Conservation (phyloP, 2,797 vertebrate genomes). For the Fistularia commersonii region DNA sequence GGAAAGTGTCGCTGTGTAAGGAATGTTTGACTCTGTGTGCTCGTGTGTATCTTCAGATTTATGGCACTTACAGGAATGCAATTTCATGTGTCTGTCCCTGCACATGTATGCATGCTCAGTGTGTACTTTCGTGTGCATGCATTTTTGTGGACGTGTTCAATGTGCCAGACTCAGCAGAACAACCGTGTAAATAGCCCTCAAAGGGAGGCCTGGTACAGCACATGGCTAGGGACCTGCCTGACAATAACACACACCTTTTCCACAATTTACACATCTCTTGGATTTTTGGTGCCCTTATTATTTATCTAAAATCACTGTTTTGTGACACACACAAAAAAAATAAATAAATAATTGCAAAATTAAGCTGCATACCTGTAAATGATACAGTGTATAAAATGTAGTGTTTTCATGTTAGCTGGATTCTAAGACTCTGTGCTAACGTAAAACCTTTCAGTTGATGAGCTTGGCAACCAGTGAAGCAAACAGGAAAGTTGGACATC, state of each 20-base stretch:
- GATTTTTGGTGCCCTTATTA: constrained; percentile 5
- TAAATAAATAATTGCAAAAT: no score
- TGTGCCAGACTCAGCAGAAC: constrained; percentile 56
- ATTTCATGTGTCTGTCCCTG: constrained; percentile 3
- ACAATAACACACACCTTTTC: constrained; percentile 30
- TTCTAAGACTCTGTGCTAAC: no score
- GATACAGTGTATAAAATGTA: no score
- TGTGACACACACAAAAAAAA: no score
- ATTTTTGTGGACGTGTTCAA: constrained; percentile 13
- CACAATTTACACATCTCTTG: constrained; percentile 21
- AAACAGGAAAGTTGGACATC: no score
- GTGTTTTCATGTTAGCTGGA: no score
- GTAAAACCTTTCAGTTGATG: no score
- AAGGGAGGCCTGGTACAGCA: constrained; percentile 31
- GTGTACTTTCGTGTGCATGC: constrained; percentile 6
- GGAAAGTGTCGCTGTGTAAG: constrained; percentile 22
- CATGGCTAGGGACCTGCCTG: constrained; percentile 32
- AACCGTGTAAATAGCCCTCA: constrained; percentile 25
- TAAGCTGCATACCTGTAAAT: no score
- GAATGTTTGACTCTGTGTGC: constrained; percentile 1
- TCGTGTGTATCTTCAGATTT: constrained; percentile 19
- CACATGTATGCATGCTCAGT: constrained; percentile 3
- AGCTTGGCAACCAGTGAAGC: no score
- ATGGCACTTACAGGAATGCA: constrained; percentile 6
- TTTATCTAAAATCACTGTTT: not conserved